A percentile compares a stretch with the other conserved stretches of the same genome.
These are phyloP conservation scores for Byasa hedistus DNA, from an alignment of 2,888 invertebrate genomes.

Conservation along the genomic window DNA sequence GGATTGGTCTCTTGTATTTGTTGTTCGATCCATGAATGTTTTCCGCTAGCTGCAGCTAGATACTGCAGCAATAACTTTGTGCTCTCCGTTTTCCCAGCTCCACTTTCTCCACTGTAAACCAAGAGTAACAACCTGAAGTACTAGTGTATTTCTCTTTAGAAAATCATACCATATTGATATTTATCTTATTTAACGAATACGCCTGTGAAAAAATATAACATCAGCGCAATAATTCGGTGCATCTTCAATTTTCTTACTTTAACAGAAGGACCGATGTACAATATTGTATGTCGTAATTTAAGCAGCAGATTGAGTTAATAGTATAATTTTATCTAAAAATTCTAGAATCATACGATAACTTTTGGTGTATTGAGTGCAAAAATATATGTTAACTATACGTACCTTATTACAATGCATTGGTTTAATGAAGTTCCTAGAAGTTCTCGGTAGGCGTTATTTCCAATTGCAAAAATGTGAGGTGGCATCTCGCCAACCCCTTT, in stretches of 20 bases:
- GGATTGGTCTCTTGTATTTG: constrained; percentile 98
- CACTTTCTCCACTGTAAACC: constrained; percentile 91
- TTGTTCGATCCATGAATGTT: constrained; percentile 98
- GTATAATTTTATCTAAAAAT: neutral
- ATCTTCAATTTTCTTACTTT: neutral
- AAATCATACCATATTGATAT: neutral
- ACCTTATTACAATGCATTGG: constrained; percentile 97
- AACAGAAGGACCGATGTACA: neutral
- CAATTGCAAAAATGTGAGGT: constrained; percentile 97
- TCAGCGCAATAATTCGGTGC: too few relatives aligned
- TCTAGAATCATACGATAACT: too few relatives aligned
- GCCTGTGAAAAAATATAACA: too few relatives aligned
- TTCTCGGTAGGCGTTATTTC: constrained; percentile 92
- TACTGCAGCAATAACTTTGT: constrained; percentile 97
- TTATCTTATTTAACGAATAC: neutral
- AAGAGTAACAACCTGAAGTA: neutral
- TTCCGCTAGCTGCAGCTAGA: constrained; percentile 94
- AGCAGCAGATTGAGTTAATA: neutral
- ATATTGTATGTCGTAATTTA: neutral
- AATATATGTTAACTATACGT: neutral
- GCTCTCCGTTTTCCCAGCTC: constrained; percentile 97
- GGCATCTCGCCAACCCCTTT: constrained; percentile 91
- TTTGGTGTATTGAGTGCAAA: neutral
- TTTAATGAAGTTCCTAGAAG: constrained; percentile 87
- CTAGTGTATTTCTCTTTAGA: neutral